Evolutionary conservation across 2,888 invertebrate species (phyloP), one percentile per base, ranked within the genome.

Genomic region (Thereva nobilitata): DNA sequence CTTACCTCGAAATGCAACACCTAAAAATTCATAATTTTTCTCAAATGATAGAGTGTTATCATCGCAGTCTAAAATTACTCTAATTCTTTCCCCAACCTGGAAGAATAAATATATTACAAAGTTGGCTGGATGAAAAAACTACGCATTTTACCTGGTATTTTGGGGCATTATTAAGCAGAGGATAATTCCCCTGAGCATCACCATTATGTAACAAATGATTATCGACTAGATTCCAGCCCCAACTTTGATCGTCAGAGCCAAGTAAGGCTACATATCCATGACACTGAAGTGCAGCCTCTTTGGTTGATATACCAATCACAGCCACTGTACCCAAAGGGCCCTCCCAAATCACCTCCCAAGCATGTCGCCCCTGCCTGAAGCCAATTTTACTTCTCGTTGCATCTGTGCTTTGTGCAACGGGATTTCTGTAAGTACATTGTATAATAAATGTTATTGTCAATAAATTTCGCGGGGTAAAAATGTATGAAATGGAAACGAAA

Each of bases 201-300:
- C 97, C 97, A 84, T 97, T 96, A 80, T 99, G 97, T 74, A 97
- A 84, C 73, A 98, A 86, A 83, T 93, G 90, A 84, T 97, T 98
- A 83, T 98, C 97, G 59, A 98, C 97, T 74, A 99, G 86, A 86
- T 98, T 98, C 98, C 98, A 99, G 9, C 98, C 98, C 98, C 98
- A 99, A 76, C 96, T 97, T 80, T 97, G 92, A 79, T 95, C 94
- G 83, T 98, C 96, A 4, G 93, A 92, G 40, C 98, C 98, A 70
- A 98, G 83, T 68, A 99, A 83, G 6, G 97, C 93, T 59, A 97
- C 92, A 84, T 99, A 99, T 65, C 98, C 97, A 75, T 92, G 93
- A 80, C 94, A 93, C 79, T 97, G 93, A 70, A 97, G 83, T 45
- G 93, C 87, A 7, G 97, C 95, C 77, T 97, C 95, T 83, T 92